phyloP scores from a whole-genome alignment of 2,113 vertebrate species.

The Telmatochromis bifrenatus region DNA sequence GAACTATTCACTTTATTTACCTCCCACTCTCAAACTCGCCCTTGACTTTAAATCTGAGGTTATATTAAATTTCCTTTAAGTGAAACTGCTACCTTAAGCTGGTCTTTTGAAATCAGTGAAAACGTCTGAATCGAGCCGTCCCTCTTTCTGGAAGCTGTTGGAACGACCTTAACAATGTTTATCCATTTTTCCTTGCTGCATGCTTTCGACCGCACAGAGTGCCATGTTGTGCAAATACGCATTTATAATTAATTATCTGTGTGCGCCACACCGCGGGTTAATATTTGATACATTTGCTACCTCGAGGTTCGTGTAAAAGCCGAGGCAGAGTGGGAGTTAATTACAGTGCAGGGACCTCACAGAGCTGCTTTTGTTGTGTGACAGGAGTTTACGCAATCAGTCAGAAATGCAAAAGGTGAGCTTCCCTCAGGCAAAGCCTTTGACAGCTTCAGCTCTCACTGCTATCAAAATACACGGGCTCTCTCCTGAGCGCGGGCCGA shows the following conservation, averaged over 20 bases:
- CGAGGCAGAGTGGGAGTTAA: constrained; percentile 19
- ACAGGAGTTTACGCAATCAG: constrained; percentile 63
- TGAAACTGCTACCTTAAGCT: background rate
- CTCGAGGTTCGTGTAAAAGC: background rate
- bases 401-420: constrained; percentile 67
- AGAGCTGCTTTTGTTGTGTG: constrained; percentile 61
- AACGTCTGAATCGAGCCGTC: background rate
- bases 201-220: background rate
- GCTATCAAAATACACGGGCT: constrained; percentile 64
- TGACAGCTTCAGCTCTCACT: constrained; percentile 63
- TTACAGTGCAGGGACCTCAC: constrained; percentile 31
- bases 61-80: background rate
- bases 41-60: background rate
- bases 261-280: background rate
- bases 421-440: constrained; percentile 48
- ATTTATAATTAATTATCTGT: constrained; percentile 10
- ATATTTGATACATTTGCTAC: constrained; percentile 13
- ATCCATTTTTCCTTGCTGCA: background rate
- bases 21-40: background rate
- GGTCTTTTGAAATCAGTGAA: background rate
- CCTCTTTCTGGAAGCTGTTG: background rate
- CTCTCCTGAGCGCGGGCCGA: constrained; percentile 30
- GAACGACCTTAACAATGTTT: background rate
- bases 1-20: background rate
- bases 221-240: background rate